Conservation (phyloP, 2,113 vertebrate genomes). For the Telmatochromis brachygnathus region DNA sequence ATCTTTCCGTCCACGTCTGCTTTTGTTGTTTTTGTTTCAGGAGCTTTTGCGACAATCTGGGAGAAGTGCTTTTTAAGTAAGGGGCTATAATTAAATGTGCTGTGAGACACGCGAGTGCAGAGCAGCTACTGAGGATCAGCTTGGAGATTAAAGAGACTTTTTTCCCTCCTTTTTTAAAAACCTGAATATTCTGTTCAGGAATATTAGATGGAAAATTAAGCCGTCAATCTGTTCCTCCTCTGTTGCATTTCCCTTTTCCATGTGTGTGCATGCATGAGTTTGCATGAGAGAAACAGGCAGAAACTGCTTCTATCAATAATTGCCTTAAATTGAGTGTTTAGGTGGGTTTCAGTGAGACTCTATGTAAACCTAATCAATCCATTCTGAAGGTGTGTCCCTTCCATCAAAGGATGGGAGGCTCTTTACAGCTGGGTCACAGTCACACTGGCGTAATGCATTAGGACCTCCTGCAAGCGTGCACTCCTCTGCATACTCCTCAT, state of each 20-base stretch:
- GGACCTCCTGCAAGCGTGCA: not conserved
- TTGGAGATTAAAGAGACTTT: not conserved
- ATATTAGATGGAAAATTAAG: constrained; percentile 7
- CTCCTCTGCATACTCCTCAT: not conserved
- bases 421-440: not conserved
- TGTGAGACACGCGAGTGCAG: not conserved
- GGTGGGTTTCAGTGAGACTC: not conserved
- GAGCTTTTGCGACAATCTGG: not conserved
- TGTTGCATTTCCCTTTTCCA: not conserved
- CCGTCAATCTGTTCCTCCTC: not conserved
- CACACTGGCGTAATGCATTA: not conserved
- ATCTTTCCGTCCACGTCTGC: not conserved
- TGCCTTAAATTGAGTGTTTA: not conserved
- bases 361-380: not conserved
- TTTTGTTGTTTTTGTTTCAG: not conserved
- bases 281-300: not conserved
- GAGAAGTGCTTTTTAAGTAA: not conserved
- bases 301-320: not conserved
- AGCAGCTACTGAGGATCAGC: not conserved
- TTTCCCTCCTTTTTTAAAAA: not conserved
- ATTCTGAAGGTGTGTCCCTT: not conserved
- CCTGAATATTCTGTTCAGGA: not conserved
- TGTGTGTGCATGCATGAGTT: not conserved
- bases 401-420: not conserved
- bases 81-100: constrained; percentile 10